Evolutionary conservation across 2,797 vertebrate genomes (phyloP).

Genomic region (Enteromius mattozi): DNA sequence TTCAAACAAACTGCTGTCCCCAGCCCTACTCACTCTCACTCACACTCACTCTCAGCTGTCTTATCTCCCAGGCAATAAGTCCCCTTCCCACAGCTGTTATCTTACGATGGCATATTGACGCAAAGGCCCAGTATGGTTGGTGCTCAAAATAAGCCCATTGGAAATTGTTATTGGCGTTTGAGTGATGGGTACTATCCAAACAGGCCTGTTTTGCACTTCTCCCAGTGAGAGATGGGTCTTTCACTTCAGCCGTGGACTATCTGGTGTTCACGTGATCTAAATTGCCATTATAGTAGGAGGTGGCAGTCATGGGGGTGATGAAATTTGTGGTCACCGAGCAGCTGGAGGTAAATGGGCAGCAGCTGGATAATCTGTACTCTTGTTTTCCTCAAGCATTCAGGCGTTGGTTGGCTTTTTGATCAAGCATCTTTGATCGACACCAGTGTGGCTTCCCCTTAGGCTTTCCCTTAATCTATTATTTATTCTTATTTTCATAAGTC

Average conservation of each 20-base stretch:
- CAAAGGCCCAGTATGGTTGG: constrained; percentile 59
- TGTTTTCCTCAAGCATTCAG: constrained; percentile 15
- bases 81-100: constrained; percentile 70
- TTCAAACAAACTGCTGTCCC: constrained; percentile 36
- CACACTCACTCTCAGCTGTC: constrained; percentile 51
- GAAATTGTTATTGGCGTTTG: constrained; percentile 52
- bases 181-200: constrained; percentile 57
- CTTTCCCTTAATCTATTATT: background rate
- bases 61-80: constrained; percentile 79
- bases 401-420: background rate
- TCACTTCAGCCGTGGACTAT: constrained; percentile 29
- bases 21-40: background rate
- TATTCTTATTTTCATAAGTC: constrained; percentile 16
- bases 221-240: constrained; percentile 53
- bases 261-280: constrained; percentile 15
- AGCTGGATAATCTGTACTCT: constrained; percentile 55
- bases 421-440: background rate
- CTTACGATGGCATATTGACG: constrained; percentile 66
- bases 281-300: constrained; percentile 45
- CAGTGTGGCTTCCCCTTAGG: background rate
- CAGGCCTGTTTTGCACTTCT: constrained; percentile 62
- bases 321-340: constrained; percentile 33
- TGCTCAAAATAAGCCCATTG: constrained; percentile 59
- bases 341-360: constrained; percentile 63
- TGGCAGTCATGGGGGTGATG: constrained; percentile 15